Evolutionary conservation across 2,113 vertebrate species (phyloP).

Genomic region (Chloroceryle aenea): DNA sequence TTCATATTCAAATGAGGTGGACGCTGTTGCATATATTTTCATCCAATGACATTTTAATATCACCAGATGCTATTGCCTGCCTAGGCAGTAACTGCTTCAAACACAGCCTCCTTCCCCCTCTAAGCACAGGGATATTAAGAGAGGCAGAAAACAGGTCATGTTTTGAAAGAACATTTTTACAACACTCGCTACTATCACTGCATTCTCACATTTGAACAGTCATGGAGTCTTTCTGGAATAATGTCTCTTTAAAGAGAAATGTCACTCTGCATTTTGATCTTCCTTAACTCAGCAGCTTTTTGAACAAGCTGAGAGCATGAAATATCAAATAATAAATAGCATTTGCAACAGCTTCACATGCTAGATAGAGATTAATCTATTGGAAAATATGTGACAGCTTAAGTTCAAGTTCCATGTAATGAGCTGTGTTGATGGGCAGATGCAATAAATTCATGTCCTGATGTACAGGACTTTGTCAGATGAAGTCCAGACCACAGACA

Average conservation of each 20-base stretch:
- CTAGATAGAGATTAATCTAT: conserved; percentile 45
- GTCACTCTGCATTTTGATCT: conserved; percentile 30
- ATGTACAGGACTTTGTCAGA: conserved; percentile 28
- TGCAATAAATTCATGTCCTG: not conserved
- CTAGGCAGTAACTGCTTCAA: conserved; percentile 22
- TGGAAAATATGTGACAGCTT: conserved; percentile 45
- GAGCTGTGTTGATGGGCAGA: conserved; percentile 28
- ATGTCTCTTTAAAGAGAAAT: not conserved
- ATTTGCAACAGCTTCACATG: not conserved
- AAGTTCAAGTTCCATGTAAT: conserved; percentile 20
- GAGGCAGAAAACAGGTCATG: not conserved
- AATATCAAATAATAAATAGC: conserved; percentile 33
- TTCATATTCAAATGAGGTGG: conserved; percentile 60
- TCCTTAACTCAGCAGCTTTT: conserved; percentile 17
- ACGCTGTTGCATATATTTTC: conserved; percentile 40
- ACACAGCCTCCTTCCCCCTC: not conserved
- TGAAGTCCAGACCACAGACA: conserved; percentile 29
- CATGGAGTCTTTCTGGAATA: not conserved
- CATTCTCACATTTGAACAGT: not conserved
- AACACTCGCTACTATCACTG: not conserved
- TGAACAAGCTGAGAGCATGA: conserved; percentile 14
- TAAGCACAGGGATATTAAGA: not conserved
- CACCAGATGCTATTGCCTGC: conserved; percentile 47
- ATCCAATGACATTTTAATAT: conserved; percentile 62
- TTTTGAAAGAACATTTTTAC: conserved; percentile 35